These are phyloP conservation scores for Stegodyphus dumicola DNA, from an alignment of 1,140 invertebrate species.

Conservation along the genomic window DNA sequence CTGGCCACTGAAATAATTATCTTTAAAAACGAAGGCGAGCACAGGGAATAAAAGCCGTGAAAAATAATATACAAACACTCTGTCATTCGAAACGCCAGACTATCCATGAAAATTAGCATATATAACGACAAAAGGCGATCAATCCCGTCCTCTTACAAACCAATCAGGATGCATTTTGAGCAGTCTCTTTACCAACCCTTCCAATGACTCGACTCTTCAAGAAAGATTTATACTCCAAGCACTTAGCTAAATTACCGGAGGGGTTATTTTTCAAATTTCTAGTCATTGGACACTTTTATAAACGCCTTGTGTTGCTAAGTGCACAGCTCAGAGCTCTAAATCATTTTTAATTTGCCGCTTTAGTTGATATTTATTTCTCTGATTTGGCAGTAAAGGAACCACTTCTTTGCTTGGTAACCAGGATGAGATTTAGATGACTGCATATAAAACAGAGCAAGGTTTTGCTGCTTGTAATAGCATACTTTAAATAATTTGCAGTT, in stretches of 20 bases:
- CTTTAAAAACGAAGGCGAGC: too few species aligned
- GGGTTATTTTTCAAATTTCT: constrained; percentile 38
- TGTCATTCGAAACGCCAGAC: constrained; percentile 1
- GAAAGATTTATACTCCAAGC: constrained; percentile 6
- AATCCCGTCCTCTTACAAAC: constrained; percentile 18
- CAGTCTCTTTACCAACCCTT: neutral
- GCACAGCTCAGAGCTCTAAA: neutral
- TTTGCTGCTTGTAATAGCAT: too few species aligned
- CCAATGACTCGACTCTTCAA: neutral
- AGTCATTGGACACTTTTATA: constrained; percentile 21
- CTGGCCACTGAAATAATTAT: too few species aligned
- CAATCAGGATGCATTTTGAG: neutral
- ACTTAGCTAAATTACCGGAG: constrained; percentile 38
- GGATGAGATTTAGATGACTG: too few species aligned
- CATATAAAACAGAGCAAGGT: too few species aligned
- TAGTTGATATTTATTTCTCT: too few species aligned
- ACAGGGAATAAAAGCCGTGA: neutral
- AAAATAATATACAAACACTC: neutral
- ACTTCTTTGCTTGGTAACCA: too few species aligned
- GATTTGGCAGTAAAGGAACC: too few species aligned
- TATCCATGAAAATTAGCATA: constrained; percentile 26
- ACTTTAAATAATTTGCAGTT: too few species aligned
- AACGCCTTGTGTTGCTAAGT: constrained; percentile 6
- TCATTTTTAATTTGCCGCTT: constrained; percentile 32
- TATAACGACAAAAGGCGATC: constrained; percentile 11